These are phyloP conservation scores for Campylorhamphus procurvoides DNA, from an alignment of 2,113 vertebrate genomes.

Conservation along the genomic window DNA sequence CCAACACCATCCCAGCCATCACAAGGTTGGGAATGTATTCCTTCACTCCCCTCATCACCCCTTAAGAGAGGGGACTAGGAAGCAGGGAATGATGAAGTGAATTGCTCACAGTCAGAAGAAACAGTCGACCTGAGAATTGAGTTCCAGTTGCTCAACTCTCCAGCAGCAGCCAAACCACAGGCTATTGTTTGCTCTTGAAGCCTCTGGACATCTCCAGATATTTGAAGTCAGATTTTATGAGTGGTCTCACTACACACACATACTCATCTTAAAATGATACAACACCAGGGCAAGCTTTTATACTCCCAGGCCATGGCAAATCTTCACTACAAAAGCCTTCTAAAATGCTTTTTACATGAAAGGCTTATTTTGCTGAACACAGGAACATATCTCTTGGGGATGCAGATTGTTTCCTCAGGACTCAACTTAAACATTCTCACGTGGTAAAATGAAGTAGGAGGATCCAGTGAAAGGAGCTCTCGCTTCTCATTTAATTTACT, in stretches of 20 bases:
- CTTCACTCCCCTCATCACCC: background rate
- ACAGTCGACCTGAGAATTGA: background rate
- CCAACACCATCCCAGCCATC: background rate
- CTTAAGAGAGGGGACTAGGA: background rate
- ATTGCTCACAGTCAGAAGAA: background rate
- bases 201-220: constrained; percentile 10
- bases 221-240: constrained; percentile 14
- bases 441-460: constrained; percentile 42
- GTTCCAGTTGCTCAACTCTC: background rate
- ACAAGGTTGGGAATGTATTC: background rate
- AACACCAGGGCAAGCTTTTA: background rate
- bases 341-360: background rate
- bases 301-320: background rate
- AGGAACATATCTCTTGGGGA: background rate
- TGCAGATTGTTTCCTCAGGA: constrained; percentile 40
- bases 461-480: constrained; percentile 42
- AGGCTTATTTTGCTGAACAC: background rate
- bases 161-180: background rate
- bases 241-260: background rate
- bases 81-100: background rate
- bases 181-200: background rate
- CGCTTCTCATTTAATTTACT: constrained; percentile 55
- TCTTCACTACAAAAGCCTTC: background rate
- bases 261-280: background rate
- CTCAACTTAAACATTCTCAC: constrained; percentile 30